Evolutionary conservation across 2,797 vertebrate species (phyloP), one percentile per base, ranked within the genome.

Genomic region (Macropodus opercularis): DNA sequence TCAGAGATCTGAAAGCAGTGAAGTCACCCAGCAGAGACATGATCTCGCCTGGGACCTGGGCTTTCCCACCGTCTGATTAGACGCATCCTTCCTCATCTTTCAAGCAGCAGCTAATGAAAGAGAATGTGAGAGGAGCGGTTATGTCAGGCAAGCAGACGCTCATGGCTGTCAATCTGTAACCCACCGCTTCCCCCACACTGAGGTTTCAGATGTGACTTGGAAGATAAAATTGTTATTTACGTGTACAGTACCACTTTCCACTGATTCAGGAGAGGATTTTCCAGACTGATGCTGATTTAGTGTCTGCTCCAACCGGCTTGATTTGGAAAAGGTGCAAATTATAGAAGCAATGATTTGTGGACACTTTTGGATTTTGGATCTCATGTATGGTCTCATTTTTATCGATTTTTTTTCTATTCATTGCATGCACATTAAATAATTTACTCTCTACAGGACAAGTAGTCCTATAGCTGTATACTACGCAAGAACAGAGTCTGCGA

Each of bases 51-150:
- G 51, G 19, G 54, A 72, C 15, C 4, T 26, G 49, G 24, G 24
- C 52, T 31, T 13, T 6, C 5, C 49, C 5, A 8, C 46, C 52
- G 54, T 79, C 72, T 80, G 47, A 72, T 67, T 50, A 67, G 36
- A 8, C 46, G 47, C 52, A 78, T 69, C 63, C 43, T 40, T 46
- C 67, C 60, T 67, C 50, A 64, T 71, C 73, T 57, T 73, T 68
- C 63, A 72, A 81, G 56, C 34, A 44, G 44, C 49, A 17, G 58
- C 35, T 51, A 75, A 78, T 55, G 12, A 72, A 62, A 69, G 52
- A 15, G 18, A 74, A 72, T 63, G 32, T 65, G 47, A 62, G 29
- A 52, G 21, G 23, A 58, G 13, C 22, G 10, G 40, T 24, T 63
- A 40, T 58, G 50, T 36, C 43, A 36, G 23, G 26, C 48, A 60